Evolutionary conservation across 2,113 vertebrate species (phyloP).

Genomic region (Cathartes aura): DNA sequence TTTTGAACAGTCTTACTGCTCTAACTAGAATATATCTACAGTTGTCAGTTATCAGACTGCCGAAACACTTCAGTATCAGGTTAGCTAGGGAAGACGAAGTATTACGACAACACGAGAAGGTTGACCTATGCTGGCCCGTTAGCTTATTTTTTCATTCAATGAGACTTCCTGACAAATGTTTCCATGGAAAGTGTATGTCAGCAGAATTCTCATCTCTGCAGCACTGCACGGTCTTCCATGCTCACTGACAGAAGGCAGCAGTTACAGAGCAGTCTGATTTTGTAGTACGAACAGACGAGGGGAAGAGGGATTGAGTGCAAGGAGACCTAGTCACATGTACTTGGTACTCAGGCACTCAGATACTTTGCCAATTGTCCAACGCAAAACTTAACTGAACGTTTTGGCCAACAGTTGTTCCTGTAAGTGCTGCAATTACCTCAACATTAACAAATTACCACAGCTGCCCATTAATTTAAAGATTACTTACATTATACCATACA

Average conservation of each 20-base stretch:
- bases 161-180: not conserved
- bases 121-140: not conserved
- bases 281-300: not conserved
- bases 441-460: not conserved
- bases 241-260: not conserved
- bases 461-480: not conserved
- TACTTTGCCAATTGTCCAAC: fast-evolving
- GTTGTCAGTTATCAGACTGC: not conserved
- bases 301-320: not conserved
- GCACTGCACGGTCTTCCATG: not conserved
- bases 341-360: not conserved
- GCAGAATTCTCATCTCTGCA: not conserved
- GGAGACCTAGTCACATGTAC: fast-evolving
- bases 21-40: not conserved
- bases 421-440: not conserved
- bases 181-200: not conserved
- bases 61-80: not conserved
- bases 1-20: not conserved
- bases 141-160: not conserved
- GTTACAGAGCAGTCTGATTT: not conserved
- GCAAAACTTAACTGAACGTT: not conserved
- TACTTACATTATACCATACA: not conserved
- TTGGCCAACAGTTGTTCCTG: not conserved
- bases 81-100: not conserved
- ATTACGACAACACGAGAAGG: not conserved